Base-by-base conservation (phyloP, 2,888 invertebrate species). In the Cantharis flavilabris region DNA sequence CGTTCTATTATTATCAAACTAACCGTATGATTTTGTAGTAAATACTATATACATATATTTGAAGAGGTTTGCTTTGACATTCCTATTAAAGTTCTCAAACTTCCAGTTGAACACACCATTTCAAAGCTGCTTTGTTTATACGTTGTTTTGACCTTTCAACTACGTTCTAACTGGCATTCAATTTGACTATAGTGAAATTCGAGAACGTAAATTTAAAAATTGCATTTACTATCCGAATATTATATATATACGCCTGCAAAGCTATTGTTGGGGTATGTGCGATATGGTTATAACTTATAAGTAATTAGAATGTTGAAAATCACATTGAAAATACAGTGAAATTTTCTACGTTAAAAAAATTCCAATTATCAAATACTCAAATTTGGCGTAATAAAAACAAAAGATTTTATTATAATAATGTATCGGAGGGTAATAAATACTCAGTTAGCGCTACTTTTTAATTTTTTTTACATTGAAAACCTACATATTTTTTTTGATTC, bases 71-170 rank as follows among this genome's bases (percentile, higher is more conserved):
- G 72, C 76, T 76, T 76, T 76, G 76, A 76, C 76, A 76, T 63
- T 70, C 18, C 77, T 69, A 64, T 73, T 81, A 70, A 77, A 82
- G 81, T 81, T 82, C 81, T 81, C 82, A 83, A 83, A 81, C 80
- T 81, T 82, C 80, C 80, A 81, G 81, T 73, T 78, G 80, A 82
- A 75, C 73, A 76, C 76, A 77, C 72, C 70, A 70, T 77, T 77
- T 77, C 77, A 77, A 77, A 77, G 77, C 72, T 18, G 74, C 72
- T 75, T 75, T 77, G 75, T 77, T 77, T 77, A 77, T 77, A 67
- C 75, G 77, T 71, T 75, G 75, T 77, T 80, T 81, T 81, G 81
- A 82, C 82, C 80, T 72, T 73, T 76, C 72, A 71, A 77, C 69
- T 72, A 28, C 75, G 62, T 75, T 72, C 72, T 71, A 64, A 75